Base-by-base conservation (phyloP, 2,888 invertebrate species). In the Blastobasis adustella region DNA sequence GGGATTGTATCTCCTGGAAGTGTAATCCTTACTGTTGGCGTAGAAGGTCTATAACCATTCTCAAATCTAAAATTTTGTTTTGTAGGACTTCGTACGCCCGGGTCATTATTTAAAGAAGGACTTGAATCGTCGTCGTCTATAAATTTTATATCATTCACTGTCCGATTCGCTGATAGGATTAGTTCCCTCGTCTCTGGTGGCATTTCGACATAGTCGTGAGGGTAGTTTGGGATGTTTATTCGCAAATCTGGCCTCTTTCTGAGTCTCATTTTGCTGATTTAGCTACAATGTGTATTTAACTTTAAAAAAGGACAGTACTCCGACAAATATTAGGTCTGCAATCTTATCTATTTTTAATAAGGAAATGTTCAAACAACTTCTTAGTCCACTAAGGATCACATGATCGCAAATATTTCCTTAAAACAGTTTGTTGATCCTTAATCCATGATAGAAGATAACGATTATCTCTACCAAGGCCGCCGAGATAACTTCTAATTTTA, bases 181-280 rank as follows among this genome's bases (percentile, higher is more conserved):
- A 73, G 54, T 6, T 65, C 58, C 44, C 69, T 71, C 0, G 78
- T 73, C 23, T 78, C 79, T 6, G 61, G 58, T 3, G 87, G 86
- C 85, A 87, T 86, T 65, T 82, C 76, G 0, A 83, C 87, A 61
- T 85, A 87, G 44, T 84, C 87, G 5, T 73, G 68, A 1, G 84
- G 80, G 52, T 80, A 82, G 0, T 80, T 71, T 0, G 82, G 80
- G 49, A 88, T 84, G 5, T 74, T 52, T 36, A 87, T 7, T 0
- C 76, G 66, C n/a, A 88, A 67, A 65, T 84, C 79, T 46, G 85
- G 77, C 49, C 79, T 87, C 64, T 84, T 88, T 48, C 84, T 62
- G 0, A 67, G 46, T 51, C 80, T 75, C 46, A 45, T 52, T n/a
- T 42, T 42, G 42, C 41, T 40, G 7, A 23, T 23, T 23, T 23